Conservation (phyloP, 2,888 invertebrate genomes). For the Proisotoma minuta region DNA sequence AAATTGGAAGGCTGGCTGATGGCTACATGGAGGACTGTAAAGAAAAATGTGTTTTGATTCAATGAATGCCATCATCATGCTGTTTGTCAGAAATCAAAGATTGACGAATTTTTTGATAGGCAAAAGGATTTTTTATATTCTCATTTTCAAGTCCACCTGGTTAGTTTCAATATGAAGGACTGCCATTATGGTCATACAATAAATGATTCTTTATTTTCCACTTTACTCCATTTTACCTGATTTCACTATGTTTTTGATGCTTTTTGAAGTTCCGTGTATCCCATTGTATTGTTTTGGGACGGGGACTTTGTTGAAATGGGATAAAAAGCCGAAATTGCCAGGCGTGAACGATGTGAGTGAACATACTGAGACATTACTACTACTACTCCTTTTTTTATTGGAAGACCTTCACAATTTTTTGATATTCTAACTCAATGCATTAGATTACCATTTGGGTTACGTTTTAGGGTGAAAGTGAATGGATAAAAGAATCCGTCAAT, state of each 20-base stretch:
- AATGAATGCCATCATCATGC: background rate
- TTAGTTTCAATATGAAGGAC: slow-evolving; percentile 3
- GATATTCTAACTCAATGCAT: background rate
- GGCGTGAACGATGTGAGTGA: slow-evolving; percentile 47
- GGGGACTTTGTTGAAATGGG: slow-evolving; percentile 21
- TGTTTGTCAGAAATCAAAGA: slow-evolving; percentile 12
- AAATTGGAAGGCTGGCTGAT: too few species aligned
- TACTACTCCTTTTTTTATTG: too few species aligned
- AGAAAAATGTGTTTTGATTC: too few species aligned
- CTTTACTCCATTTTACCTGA: background rate
- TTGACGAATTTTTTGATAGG: slow-evolving; percentile 26
- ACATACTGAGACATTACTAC: slow-evolving; percentile 21
- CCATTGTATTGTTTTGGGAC: slow-evolving; percentile 10
- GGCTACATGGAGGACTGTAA: too few species aligned
- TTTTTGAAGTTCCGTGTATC: slow-evolving; percentile 17
- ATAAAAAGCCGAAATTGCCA: slow-evolving; percentile 46
- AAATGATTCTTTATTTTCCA: background rate
- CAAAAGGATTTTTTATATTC: slow-evolving; percentile 19
- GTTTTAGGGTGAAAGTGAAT: slow-evolving; percentile 35
- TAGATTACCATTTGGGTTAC: background rate
- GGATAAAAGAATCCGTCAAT: slow-evolving; percentile 15
- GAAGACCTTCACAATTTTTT: too few species aligned
- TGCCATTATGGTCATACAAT: background rate
- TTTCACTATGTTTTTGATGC: slow-evolving; percentile 16
- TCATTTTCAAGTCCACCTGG: slow-evolving; percentile 10